Evolutionary conservation across 2,888 invertebrate species (phyloP).

Genomic region (Scelioninae gen. 1): DNA sequence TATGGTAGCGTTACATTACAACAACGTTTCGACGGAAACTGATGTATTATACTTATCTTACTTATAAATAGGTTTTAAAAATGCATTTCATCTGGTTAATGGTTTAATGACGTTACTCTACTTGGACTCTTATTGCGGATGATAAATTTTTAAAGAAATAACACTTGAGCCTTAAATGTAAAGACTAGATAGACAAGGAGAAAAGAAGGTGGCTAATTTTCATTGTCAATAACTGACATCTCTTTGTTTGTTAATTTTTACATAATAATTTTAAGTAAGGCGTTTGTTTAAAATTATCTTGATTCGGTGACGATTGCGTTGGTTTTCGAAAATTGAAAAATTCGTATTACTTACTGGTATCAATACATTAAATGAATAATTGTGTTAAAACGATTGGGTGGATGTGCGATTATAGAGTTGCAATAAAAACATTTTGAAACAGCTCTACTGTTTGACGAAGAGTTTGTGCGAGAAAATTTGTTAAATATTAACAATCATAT

Average conservation of each 20-base stretch:
- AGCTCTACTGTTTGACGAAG: background rate
- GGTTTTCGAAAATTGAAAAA: conserved; percentile 79
- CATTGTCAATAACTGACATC: conserved; percentile 1
- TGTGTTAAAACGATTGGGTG: conserved; percentile 14
- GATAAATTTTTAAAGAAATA: conserved; percentile 13
- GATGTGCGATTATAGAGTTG: background rate
- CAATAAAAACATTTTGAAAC: background rate
- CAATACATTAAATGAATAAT: conserved; percentile 75
- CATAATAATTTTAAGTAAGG: conserved; percentile 11
- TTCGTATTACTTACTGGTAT: conserved; percentile 81
- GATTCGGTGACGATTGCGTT: conserved; percentile 80
- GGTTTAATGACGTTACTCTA: conserved; percentile 21
- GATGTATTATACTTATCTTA: conserved; percentile 37
- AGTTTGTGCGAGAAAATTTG: background rate
- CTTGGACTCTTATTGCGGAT: background rate
- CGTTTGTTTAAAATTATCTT: conserved; percentile 68
- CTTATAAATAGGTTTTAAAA: conserved; percentile 31
- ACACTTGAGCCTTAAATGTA: conserved; percentile 41
- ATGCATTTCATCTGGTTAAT: conserved; percentile 47
- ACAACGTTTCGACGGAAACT: conserved; percentile 20
- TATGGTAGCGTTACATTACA: conserved; percentile 22
- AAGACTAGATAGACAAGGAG: conserved; percentile 21
- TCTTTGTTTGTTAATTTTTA: conserved; percentile 32
- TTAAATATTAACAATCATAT: background rate
- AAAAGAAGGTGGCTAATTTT: conserved; percentile 14